Base-by-base conservation (phyloP, 2,888 invertebrate species). In the Tetramorium bicarinatum region DNA sequence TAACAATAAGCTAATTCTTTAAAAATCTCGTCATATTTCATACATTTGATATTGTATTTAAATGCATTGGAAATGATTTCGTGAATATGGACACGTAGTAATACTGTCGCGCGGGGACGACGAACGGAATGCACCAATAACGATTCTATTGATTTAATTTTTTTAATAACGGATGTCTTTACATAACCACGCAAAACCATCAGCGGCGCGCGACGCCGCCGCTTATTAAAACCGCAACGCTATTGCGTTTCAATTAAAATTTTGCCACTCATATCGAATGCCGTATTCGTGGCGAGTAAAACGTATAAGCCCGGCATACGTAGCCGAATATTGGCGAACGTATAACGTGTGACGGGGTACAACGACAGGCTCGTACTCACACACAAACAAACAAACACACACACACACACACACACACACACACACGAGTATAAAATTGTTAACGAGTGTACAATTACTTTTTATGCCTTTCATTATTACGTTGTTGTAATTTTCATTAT, bases 201-300 rank as follows among this genome's bases (percentile, higher is more conserved):
- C 59, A 61, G 83, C n/a, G 44, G 25, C 47, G 72, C 61, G 67
- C 29, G 29, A 59, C 25, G 18, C 44, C 62, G 69, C 9, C 41
- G 81, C 79, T 87, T 82, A 86, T 86, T 87, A 80, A 82, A 87
- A 56, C 61, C 38, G 64, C 66, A 54, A 49, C 59, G 83, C 66
- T 59, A 64, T 67, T 83, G 44, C 59, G 74, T 79, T 84, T 82
- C 85, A 83, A 88, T 89, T 85, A 84, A 81, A 87, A 86, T 86
- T 77, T 85, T 41, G 82, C 72, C 49, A 41, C 75, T 61, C 25
- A 61, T 67, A 62, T 83, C 54, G 74, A 74, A 67, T 80, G 64
- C 62, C 56, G 77, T 59, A 54, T 79, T 69, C 74, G 62, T 21
- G 21, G 61, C 61, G 59, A 49, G 44, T 29, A 54, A 69, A 82